These are phyloP conservation scores for Promerops cafer DNA, from an alignment of 2,113 vertebrate species.

Conservation along the genomic window DNA sequence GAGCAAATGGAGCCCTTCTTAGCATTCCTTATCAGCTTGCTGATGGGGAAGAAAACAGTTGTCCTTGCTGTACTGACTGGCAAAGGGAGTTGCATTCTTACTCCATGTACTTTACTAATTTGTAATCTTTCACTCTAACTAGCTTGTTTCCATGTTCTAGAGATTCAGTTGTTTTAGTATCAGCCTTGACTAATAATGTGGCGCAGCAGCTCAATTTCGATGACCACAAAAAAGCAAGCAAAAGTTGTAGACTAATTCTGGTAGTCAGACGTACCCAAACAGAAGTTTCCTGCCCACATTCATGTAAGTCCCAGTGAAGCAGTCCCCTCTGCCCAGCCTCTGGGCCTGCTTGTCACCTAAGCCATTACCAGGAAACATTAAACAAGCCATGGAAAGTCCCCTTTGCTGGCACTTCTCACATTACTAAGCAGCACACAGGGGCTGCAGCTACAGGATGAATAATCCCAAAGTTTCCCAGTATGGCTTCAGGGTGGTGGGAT, in stretches of 20 bases:
- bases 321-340: not conserved
- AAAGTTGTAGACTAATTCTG: conserved; percentile 35
- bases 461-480: not conserved
- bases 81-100: conserved; percentile 44
- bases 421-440: not conserved
- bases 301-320: not conserved
- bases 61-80: conserved; percentile 32
- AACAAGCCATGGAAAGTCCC: conserved; percentile 30
- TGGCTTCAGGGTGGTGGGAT: not conserved
- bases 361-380: not conserved
- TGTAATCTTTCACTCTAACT: conserved; percentile 38
- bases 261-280: not conserved
- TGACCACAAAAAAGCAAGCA: conserved; percentile 26
- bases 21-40: conserved; percentile 60
- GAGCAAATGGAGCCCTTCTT: conserved; percentile 51
- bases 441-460: not conserved
- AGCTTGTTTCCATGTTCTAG: conserved; percentile 24
- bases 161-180: not conserved
- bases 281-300: not conserved
- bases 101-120: not conserved
- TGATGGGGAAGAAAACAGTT: not conserved
- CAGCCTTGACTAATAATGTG: conserved; percentile 3
- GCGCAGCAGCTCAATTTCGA: not conserved
- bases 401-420: not conserved
- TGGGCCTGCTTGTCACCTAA: not conserved